Conservation (phyloP, 2,113 vertebrate species). For the Alexandromys fortis region DNA sequence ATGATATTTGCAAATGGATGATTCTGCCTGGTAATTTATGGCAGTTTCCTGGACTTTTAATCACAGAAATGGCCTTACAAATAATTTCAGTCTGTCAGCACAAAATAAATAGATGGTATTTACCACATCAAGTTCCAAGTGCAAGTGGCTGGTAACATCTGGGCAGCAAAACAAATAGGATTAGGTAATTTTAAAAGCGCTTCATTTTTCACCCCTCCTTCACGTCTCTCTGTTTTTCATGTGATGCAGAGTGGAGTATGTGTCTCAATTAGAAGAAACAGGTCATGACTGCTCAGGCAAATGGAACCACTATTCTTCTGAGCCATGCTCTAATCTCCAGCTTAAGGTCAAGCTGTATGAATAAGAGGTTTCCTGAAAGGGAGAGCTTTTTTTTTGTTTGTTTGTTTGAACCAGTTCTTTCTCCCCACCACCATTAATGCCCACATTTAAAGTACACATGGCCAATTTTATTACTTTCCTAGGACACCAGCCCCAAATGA, state of each 20-base stretch:
- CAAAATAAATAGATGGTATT: slow-evolving; percentile 70
- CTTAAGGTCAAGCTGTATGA: slow-evolving; percentile 47
- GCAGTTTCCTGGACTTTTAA: slow-evolving; percentile 66
- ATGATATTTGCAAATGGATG: slow-evolving; percentile 72
- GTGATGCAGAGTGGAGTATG: slow-evolving; percentile 58
- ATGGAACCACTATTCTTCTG: slow-evolving; percentile 66
- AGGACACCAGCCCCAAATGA: not conserved
- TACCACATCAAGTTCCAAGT: slow-evolving; percentile 33
- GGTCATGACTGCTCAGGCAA: slow-evolving; percentile 73
- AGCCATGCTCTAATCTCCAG: slow-evolving; percentile 55
- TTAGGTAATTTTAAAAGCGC: slow-evolving; percentile 77
- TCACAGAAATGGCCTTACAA: slow-evolving; percentile 73
- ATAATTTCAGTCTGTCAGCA: slow-evolving; percentile 74
- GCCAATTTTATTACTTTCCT: slow-evolving; percentile 40
- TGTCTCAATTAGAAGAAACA: slow-evolving; percentile 76
- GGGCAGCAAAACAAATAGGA: slow-evolving; percentile 73
- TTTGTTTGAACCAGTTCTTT: slow-evolving; percentile 1
- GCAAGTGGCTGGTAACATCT: slow-evolving; percentile 57
- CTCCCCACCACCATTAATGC: not conserved
- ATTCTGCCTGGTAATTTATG: slow-evolving; percentile 71
- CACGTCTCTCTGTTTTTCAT: slow-evolving; percentile 49
- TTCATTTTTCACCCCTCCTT: slow-evolving; percentile 73
- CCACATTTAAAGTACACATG: not conserved
- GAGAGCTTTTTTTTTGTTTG: not conserved
- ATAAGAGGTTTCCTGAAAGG: not conserved